A percentile compares a stretch with the other conserved stretches of the same genome.
Conservation (phyloP, 2,888 invertebrate genomes). For the Nephrotoma appendiculata region DNA sequence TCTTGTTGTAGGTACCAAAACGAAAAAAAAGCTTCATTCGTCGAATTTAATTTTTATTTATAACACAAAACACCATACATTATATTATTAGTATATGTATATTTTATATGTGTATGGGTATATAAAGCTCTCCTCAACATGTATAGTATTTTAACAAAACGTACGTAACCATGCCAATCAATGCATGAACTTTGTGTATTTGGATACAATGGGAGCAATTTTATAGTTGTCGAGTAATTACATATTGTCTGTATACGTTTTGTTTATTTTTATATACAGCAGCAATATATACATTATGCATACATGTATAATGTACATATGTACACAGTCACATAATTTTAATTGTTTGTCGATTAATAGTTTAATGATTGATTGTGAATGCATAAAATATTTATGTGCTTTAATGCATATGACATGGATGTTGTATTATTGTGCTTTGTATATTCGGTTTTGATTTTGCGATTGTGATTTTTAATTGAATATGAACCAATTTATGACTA, state of each 20-base stretch:
- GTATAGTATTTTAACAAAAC: not conserved
- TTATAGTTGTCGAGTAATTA: not conserved
- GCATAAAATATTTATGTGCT: not conserved
- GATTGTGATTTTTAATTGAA: not conserved
- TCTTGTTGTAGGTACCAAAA: not conserved
- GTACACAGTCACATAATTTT: not conserved
- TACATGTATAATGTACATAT: not conserved
- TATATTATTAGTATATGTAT: not conserved
- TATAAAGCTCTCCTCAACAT: not conserved
- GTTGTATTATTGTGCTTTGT: not conserved
- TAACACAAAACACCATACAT: not conserved
- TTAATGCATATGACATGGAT: not conserved
- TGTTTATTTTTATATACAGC: not conserved
- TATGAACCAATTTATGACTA: not conserved
- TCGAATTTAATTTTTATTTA: not conserved
- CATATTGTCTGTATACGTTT: not conserved
- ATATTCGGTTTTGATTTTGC: not conserved
- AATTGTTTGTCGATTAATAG: not conserved
- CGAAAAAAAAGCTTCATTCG: not conserved
- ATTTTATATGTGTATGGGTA: not conserved
- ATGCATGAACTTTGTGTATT: not conserved
- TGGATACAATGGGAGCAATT: not conserved
- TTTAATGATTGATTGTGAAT: not conserved
- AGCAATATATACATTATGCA: not conserved
- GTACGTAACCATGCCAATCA: not conserved